Evolutionary conservation across 2,888 invertebrate species (phyloP), one percentile per base, ranked within the genome.

Genomic region (Mimumesa dahlbomi): DNA sequence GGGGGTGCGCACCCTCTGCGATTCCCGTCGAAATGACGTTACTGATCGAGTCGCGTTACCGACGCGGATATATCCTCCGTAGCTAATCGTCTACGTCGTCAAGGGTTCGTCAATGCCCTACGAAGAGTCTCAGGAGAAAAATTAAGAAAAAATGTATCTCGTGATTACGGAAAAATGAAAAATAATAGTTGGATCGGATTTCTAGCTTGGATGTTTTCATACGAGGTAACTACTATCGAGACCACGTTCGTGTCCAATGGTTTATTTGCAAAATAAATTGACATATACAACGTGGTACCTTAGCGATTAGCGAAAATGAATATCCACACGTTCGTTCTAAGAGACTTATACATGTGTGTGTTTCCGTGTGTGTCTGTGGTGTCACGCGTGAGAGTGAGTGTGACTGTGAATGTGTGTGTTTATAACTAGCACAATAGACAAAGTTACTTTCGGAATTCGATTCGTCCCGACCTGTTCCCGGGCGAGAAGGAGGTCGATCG

Each of bases 201-300:
- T 6, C 2, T 2, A 29, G 7, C 7, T 29, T 9, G 29, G 9
- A 2, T 11, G 9, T n/a, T 7, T 34, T 7, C n/a, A 11, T 34
- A 0, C 34, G n/a, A 2, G 34, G 9, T n/a, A 34, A 11, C 11
- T n/a, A 11, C 1, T n/a, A 34, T 3, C 34, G 34, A n/a, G 11
- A 34, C 1, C 1, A n/a, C 2, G 21, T 48, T 78, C 66, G 70
- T 79, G 75, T 75, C 57, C 72, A 79, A 77, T 79, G 75, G 54
- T 88, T 85, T 88, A 88, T 88, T 87, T 86, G 87, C 83, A 87
- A 88, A 88, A 87, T 87, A 88, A 88, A 83, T 87, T 86, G 85
- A 88, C 88, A 88, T 85, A 82, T 87, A 87, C 84, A 87, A 84
- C 79, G 75, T 84, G 83, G 74, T 84, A 83, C 82, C 74, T 85